A percentile compares a stretch with the other conserved stretches of the same genome.
Conservation (phyloP, 2,888 invertebrate species). For the Rhamnusium bicolor region DNA sequence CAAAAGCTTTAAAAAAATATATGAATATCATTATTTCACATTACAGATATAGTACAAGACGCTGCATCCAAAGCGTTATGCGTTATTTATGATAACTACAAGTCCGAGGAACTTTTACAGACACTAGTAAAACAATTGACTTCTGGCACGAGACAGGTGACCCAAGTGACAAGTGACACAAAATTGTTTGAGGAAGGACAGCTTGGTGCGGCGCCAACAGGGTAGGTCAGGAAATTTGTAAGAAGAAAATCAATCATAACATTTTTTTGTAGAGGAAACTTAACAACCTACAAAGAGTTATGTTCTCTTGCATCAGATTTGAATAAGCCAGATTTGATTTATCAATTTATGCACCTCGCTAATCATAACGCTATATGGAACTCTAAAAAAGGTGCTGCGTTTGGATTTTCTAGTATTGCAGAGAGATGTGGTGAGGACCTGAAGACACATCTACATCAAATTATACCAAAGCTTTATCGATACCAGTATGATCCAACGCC, state of each 20-base stretch:
- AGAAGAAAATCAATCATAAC: not conserved
- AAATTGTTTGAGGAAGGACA: constrained; percentile 92
- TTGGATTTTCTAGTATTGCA: constrained; percentile 92
- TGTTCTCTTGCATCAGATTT: constrained; percentile 94
- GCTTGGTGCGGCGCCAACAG: constrained; percentile 88
- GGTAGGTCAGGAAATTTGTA: constrained; percentile 75
- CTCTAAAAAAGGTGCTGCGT: constrained; percentile 94
- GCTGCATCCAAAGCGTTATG: constrained; percentile 93
- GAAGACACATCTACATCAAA: constrained; percentile 85
- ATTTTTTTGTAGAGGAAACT: constrained; percentile 78
- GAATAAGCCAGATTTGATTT: constrained; percentile 95
- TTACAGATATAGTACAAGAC: constrained; percentile 91
- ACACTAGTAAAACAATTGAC: constrained; percentile 88
- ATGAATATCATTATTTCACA: constrained; percentile 32
- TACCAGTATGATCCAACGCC: constrained; percentile 96
- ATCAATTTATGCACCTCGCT: constrained; percentile 96
- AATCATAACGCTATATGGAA: constrained; percentile 97
- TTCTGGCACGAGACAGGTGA: constrained; percentile 79
- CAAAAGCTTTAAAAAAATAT: not conserved
- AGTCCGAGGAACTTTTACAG: constrained; percentile 81
- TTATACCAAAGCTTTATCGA: constrained; percentile 90
- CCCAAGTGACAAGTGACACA: constrained; percentile 86
- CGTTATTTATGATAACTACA: constrained; percentile 88
- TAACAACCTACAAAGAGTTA: constrained; percentile 95
- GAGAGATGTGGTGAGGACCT: constrained; percentile 88